phyloP scores from a whole-genome alignment of 1,140 invertebrate genomes.

The Heliothis virescens region DNA sequence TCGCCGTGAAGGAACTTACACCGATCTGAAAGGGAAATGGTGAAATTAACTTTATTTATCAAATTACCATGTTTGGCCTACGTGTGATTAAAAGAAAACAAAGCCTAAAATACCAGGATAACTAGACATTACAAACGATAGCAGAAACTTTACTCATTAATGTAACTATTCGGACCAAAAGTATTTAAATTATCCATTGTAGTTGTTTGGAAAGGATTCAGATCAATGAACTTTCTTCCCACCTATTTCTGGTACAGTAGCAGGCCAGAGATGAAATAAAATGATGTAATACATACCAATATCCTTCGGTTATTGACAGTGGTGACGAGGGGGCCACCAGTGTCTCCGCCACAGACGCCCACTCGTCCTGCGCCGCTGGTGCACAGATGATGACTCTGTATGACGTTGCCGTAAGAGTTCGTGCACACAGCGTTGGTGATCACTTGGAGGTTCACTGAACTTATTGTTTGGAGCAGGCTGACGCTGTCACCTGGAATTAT shows the following conservation, averaged over 20 bases:
- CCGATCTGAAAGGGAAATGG: conserved; percentile 81
- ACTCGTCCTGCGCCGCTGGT: conserved; percentile 58
- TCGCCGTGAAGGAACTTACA: conserved; percentile 86
- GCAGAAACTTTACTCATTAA: too few species aligned
- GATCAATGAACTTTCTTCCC: too few species aligned
- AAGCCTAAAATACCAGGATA: too few species aligned
- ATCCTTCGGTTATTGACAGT: conserved; percentile 48
- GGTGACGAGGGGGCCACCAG: conserved; percentile 82
- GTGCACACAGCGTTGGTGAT: conserved; percentile 63
- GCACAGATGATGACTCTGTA: conserved; percentile 62
- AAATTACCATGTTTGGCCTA: neutral
- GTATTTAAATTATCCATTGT: too few species aligned
- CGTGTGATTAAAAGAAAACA: too few species aligned
- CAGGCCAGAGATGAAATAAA: neutral
- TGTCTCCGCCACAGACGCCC: conserved; percentile 73
- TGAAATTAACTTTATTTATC: neutral
- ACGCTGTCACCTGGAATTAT: conserved; percentile 49
- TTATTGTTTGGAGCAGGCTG: conserved; percentile 51
- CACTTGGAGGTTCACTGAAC: conserved; percentile 58
- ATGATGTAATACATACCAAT: conserved; percentile 45
- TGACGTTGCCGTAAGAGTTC: conserved; percentile 52
- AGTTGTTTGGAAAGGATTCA: too few species aligned
- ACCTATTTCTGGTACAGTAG: neutral
- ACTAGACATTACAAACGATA: too few species aligned
- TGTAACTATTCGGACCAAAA: too few species aligned